Evolutionary conservation across 1,140 invertebrate genomes (phyloP).

Genomic region (Lithobius niger): DNA sequence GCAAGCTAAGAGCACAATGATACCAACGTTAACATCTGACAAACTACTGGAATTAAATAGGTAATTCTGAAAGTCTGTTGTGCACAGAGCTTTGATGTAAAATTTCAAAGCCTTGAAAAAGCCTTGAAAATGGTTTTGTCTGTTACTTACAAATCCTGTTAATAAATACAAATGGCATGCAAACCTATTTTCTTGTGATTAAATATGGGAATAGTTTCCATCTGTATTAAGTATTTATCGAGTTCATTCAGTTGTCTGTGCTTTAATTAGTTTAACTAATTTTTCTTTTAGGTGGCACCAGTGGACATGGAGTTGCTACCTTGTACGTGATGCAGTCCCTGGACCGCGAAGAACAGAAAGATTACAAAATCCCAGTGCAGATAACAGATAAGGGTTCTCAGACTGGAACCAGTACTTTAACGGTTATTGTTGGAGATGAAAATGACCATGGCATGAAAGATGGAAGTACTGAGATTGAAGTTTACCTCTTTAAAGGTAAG

Average conservation of each 20-base stretch:
- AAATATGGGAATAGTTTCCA: no score
- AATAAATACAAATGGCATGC: no score
- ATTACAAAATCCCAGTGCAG: slow-evolving; percentile 21
- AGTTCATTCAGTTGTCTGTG: background rate
- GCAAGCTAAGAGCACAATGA: no score
- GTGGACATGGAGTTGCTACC: slow-evolving; percentile 7
- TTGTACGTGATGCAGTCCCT: slow-evolving; percentile 22
- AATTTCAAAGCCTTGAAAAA: no score
- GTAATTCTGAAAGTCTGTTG: no score
- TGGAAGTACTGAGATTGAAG: slow-evolving; percentile 72
- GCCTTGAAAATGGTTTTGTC: no score
- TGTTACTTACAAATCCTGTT: no score
- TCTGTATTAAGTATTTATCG: background rate
- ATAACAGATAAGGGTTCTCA: slow-evolving; percentile 16
- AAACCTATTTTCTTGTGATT: no score
- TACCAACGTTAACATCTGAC: no score
- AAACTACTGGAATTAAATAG: no score
- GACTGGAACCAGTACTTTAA: slow-evolving; percentile 32
- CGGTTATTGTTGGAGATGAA: slow-evolving; percentile 74
- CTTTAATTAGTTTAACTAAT: background rate
- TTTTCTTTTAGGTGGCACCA: slow-evolving; percentile 7
- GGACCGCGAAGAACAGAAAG: slow-evolving; percentile 31
- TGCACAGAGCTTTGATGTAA: no score
- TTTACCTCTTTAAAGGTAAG: slow-evolving; percentile 76
- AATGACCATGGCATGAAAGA: slow-evolving; percentile 76